Evolutionary conservation across 1,140 invertebrate species (phyloP).

Genomic region (Drosophila chauvacae): DNA sequence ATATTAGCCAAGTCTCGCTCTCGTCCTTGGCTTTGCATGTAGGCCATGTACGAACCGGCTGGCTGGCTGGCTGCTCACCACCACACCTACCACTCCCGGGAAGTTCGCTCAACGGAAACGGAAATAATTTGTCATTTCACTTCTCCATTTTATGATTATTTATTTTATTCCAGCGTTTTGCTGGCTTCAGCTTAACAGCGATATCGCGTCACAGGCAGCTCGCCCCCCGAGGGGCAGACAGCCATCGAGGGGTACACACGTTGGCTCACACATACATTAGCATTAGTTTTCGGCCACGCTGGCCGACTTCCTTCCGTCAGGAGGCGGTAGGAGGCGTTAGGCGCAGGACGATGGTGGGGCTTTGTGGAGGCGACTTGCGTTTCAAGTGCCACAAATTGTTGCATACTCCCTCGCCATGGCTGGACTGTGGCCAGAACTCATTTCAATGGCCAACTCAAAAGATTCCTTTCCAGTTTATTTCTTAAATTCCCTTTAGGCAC

Average conservation of each 20-base stretch:
- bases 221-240: background rate
- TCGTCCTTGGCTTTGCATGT: background rate
- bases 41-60: background rate
- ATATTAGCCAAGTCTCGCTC: slow-evolving; percentile 33
- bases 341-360: background rate
- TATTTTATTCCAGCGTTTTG: slow-evolving; percentile 53
- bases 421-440: background rate
- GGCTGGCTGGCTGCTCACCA: background rate
- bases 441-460: background rate
- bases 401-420: slow-evolving; percentile 16
- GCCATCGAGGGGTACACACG: background rate
- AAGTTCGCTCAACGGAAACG: slow-evolving; percentile 56
- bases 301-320: slow-evolving; percentile 53
- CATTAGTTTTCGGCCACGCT: slow-evolving; percentile 53
- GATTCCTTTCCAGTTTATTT: background rate
- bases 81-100: slow-evolving; percentile 7
- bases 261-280: slow-evolving; percentile 57
- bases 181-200: slow-evolving; percentile 16
- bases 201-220: slow-evolving; percentile 7
- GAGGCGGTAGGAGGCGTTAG: slow-evolving; percentile 12
- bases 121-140: slow-evolving; percentile 73
- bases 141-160: slow-evolving; percentile 69
- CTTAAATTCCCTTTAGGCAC: background rate
- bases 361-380: slow-evolving; percentile 10
- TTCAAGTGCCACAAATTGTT: slow-evolving; percentile 57